Evolutionary conservation across 2,113 vertebrate genomes (phyloP).

Genomic region (Calidris pygmaea): DNA sequence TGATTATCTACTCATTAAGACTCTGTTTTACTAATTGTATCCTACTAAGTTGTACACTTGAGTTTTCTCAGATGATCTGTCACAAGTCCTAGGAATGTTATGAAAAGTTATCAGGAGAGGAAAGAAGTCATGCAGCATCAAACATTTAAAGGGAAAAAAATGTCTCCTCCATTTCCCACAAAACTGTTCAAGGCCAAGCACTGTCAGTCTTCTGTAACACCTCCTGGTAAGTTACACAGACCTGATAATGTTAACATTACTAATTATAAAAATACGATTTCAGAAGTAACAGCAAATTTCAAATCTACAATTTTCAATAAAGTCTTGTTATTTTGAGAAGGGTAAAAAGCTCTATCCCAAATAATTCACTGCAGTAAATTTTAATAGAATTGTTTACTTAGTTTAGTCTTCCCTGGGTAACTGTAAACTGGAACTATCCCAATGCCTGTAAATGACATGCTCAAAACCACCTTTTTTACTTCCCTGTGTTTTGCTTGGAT

Average conservation of each 20-base stretch:
- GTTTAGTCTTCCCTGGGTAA: neutral
- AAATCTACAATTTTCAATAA: neutral
- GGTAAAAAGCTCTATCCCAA: neutral
- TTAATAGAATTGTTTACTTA: neutral
- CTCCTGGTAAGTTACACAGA: neutral
- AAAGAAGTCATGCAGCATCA: neutral
- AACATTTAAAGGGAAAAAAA: neutral
- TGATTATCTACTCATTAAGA: neutral
- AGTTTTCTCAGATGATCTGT: neutral
- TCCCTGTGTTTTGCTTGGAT: neutral
- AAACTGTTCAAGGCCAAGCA: neutral
- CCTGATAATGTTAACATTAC: neutral
- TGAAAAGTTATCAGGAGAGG: neutral
- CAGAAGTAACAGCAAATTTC: neutral
- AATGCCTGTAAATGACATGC: neutral
- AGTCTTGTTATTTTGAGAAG: neutral
- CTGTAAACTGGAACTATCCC: neutral
- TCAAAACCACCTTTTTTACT: neutral
- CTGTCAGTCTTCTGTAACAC: neutral
- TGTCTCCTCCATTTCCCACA: neutral
- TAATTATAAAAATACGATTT: neutral
- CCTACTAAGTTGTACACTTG: neutral
- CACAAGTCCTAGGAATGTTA: neutral
- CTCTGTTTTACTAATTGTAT: neutral
- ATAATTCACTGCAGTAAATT: neutral